Percentiles rank a stretch among this genome's conserved stretches.
Evolutionary conservation across 2,113 vertebrate genomes (phyloP).

Genomic region (Andinoacara biseriatus): DNA sequence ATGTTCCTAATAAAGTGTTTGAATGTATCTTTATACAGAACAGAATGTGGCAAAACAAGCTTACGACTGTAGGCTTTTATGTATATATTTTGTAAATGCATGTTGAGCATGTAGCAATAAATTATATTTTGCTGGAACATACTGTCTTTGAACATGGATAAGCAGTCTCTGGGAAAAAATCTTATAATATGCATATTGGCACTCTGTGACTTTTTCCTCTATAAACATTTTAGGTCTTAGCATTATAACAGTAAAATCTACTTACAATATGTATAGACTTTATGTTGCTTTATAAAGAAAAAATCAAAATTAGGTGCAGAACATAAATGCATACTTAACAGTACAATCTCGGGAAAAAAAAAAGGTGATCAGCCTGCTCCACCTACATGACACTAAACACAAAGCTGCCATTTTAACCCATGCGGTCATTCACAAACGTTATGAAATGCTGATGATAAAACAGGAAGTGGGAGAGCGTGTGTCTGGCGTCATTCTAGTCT

Average conservation of each 20-base stretch:
- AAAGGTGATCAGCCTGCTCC: neutral
- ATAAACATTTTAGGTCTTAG: neutral
- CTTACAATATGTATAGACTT: neutral
- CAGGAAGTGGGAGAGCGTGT: constrained; percentile 2
- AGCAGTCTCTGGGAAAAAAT: neutral
- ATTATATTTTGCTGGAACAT: constrained; percentile 47
- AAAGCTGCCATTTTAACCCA: neutral
- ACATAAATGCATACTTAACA: neutral
- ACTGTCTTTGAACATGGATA: constrained; percentile 1
- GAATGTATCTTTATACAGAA: constrained; percentile 3
- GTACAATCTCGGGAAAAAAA: neutral
- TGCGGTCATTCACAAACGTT: constrained; percentile 27
- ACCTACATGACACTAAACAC: neutral
- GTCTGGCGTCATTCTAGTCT: neutral
- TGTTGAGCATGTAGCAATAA: constrained; percentile 34
- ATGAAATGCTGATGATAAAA: constrained; percentile 13
- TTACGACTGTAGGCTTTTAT: neutral
- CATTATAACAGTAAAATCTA: neutral
- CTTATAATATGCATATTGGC: neutral
- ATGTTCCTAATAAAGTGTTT: neutral
- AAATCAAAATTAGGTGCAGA: neutral
- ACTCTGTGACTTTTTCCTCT: neutral
- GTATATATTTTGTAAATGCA: neutral
- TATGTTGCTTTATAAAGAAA: neutral
- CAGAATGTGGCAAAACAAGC: neutral